Base-by-base conservation (phyloP, 2,888 invertebrate genomes). In the Platypus cylindrus region DNA sequence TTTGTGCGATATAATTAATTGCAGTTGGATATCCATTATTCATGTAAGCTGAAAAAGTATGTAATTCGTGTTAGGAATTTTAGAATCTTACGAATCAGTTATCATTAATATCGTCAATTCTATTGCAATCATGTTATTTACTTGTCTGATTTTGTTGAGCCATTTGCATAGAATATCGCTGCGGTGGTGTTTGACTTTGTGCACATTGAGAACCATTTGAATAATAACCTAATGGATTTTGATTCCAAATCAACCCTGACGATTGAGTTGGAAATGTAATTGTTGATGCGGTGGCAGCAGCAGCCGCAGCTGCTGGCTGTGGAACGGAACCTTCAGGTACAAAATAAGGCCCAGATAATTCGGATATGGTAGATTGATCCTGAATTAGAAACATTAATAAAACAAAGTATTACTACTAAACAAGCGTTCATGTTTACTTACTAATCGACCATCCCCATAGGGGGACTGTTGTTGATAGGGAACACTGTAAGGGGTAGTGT, bases 361-460 rank as follows among this genome's bases (percentile, higher is more conserved):
- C 61, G 14, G 38, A 38, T 18, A 45, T 41, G 16, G 44, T 48
- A 13, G 50, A 45, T 11, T 48, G 42, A 13, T 57, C 59, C 58
- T 58, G 37, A 16, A 49, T 45, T 24, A 34, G 34, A 17, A 34
- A 36, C 2, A 9, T n/a, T 11, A 30, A n/a, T 26, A 5, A 8
- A 7, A 26, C 11, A 29, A 15, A 7, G 5, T 29, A 8, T 7
- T 7, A 14, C 5, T 8, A 15, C 14, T 29, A 14, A 9, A 26
- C n/a, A 4, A 3, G 14, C 8, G 32, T 16, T 31, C 2, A 12
- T 25, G 25, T 18, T 17, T 32, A 43, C 46, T 53, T 45, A 60
- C 60, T 48, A 60, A 48, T 45, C 60, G 48, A 13, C 49, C 48
- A 34, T 61, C 61, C n/a, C n/a, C n/a, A n/a, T n/a, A n/a, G n/a